Conservation (phyloP, 2,888 invertebrate species). For the Geotrupes spiniger region DNA sequence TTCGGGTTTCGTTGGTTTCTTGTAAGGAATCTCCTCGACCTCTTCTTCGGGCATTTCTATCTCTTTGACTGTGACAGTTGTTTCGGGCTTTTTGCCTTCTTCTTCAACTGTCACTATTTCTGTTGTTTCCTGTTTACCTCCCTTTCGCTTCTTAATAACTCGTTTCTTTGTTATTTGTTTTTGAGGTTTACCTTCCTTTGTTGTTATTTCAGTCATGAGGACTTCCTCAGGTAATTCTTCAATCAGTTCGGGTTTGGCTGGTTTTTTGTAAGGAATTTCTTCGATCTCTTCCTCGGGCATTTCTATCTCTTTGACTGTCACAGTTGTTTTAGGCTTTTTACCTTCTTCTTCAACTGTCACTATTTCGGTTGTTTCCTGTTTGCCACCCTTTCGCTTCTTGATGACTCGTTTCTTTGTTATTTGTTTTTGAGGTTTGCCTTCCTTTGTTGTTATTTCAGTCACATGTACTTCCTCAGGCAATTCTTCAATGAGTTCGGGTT, state of each 20-base stretch:
- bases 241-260: slow-evolving; percentile 27
- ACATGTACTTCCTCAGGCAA: slow-evolving; percentile 31
- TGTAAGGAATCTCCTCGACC: slow-evolving; percentile 29
- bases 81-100: slow-evolving; percentile 43
- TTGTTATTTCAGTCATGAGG: slow-evolving; percentile 36
- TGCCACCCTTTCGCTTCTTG: slow-evolving; percentile 28
- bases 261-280: slow-evolving; percentile 32
- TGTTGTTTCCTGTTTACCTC: slow-evolving; percentile 50
- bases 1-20: slow-evolving; percentile 20
- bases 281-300: slow-evolving; percentile 25
- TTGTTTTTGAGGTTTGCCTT: slow-evolving; percentile 28
- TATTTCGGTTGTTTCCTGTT: slow-evolving; percentile 46
- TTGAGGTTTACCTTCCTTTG: slow-evolving; percentile 45
- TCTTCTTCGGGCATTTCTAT: slow-evolving; percentile 35
- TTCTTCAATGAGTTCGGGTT: slow-evolving; percentile 29
- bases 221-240: slow-evolving; percentile 38
- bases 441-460: slow-evolving; percentile 18
- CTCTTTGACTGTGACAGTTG: slow-evolving; percentile 44
- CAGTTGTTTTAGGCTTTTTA: slow-evolving; percentile 41
- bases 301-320: slow-evolving; percentile 29
- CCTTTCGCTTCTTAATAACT: slow-evolving; percentile 40
- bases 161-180: slow-evolving; percentile 42
- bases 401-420: slow-evolving; percentile 34
- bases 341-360: slow-evolving; percentile 45
- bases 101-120: slow-evolving; percentile 51